A percentile compares a stretch with the other conserved stretches of the same genome.
These are phyloP conservation scores for Philereme transversata DNA, from an alignment of 2,888 invertebrate genomes.

Conservation along the genomic window DNA sequence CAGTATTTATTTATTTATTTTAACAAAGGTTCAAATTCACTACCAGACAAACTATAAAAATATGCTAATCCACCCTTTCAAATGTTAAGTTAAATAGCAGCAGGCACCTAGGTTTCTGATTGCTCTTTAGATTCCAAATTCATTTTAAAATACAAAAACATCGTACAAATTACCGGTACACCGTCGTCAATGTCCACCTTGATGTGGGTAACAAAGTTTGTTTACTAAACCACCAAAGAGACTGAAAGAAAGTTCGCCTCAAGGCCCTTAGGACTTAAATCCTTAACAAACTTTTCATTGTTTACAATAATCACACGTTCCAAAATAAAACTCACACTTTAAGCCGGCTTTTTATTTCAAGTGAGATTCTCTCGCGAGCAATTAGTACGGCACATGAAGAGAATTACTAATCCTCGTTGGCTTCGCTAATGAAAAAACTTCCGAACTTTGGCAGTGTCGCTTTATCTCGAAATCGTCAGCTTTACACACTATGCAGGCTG, in stretches of 20 bases:
- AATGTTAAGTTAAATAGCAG: no score
- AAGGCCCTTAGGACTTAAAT: slow-evolving; percentile 13
- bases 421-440: slow-evolving; percentile 54
- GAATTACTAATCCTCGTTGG: slow-evolving; percentile 44
- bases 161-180: slow-evolving; percentile 8
- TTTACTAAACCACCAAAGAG: slow-evolving; percentile 16
- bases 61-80: no score
- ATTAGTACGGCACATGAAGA: slow-evolving; percentile 35
- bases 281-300: slow-evolving; percentile 17
- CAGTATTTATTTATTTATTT: no score
- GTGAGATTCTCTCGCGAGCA: slow-evolving; percentile 26
- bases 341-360: slow-evolving; percentile 6
- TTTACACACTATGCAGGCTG: slow-evolving; percentile 26
- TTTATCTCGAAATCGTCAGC: slow-evolving; percentile 41
- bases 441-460: slow-evolving; percentile 44
- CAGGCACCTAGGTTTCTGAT: no score
- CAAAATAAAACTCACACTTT: background rate
- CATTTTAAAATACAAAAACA: background rate
- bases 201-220: slow-evolving; percentile 24
- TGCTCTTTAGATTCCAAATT: background rate
- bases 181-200: slow-evolving; percentile 26
- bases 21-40: no score
- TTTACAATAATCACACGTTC: background rate
- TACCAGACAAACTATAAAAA: no score
- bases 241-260: slow-evolving; percentile 17